Evolutionary conservation across 1,140 invertebrate species (phyloP).

Genomic region (Sycobia sp.): DNA sequence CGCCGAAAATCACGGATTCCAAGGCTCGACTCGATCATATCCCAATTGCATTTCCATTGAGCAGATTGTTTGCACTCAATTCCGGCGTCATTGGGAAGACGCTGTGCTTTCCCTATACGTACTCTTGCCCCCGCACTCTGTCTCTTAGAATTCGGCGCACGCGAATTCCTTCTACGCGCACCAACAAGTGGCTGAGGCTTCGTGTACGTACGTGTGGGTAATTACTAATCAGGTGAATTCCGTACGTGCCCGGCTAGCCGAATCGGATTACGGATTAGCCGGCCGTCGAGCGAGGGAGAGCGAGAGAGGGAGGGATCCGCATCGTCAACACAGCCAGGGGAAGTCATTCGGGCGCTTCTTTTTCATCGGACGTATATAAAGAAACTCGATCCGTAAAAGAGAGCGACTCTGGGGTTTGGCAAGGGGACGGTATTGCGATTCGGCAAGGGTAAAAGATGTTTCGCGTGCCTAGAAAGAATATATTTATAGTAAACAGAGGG

Average conservation of each 20-base stretch:
- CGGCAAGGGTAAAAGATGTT: too few species aligned
- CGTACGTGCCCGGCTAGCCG: constrained; percentile 33
- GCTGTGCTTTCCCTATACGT: too few species aligned
- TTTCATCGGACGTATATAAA: too few species aligned
- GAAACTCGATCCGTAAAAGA: too few species aligned
- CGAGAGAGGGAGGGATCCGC: too few species aligned
- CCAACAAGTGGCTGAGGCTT: constrained; percentile 61
- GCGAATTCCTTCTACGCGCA: constrained; percentile 41
- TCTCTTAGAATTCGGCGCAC: constrained; percentile 50
- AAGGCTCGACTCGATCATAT: constrained; percentile 4
- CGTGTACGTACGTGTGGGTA: constrained; percentile 54
- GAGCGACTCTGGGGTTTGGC: too few species aligned
- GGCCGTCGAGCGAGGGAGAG: too few species aligned
- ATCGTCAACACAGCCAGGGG: too few species aligned
- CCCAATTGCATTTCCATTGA: background rate
- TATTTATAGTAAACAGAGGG: too few species aligned
- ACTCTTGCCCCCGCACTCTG: background rate
- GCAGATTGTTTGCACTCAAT: background rate
- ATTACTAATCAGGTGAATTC: constrained; percentile 55
- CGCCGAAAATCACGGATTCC: background rate
- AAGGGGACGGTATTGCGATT: too few species aligned
- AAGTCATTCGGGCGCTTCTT: too few species aligned
- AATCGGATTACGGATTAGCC: constrained; percentile 31
- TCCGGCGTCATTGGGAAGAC: background rate
- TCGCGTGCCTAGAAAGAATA: too few species aligned